Evolutionary conservation across 1,140 invertebrate genomes (phyloP).

Genomic region (Capitella teleta): DNA sequence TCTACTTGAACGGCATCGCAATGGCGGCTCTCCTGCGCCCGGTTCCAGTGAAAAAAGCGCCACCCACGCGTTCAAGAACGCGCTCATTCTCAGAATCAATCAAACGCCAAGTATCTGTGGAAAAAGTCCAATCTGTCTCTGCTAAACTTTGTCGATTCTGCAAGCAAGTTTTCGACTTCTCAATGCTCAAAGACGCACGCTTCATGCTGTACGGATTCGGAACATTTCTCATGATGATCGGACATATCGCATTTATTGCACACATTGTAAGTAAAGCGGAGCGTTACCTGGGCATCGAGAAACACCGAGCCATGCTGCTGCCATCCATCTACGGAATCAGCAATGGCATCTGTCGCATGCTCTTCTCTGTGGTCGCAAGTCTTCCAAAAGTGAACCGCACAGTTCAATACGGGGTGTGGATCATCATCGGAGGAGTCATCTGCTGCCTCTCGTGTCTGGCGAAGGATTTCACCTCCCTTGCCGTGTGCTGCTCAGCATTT

Average conservation of each 20-base stretch:
- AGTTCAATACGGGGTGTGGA: conserved; percentile 1
- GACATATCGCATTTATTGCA: neutral
- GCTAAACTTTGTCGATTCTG: neutral
- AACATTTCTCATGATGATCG: neutral
- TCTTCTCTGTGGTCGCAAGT: neutral
- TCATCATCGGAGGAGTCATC: neutral
- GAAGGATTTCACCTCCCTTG: neutral
- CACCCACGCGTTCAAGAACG: neutral
- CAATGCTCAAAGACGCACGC: neutral
- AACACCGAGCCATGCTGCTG: neutral
- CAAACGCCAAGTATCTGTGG: neutral
- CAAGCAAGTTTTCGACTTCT: neutral
- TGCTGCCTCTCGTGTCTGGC: neutral
- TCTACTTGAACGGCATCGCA: neutral
- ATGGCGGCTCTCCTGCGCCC: conserved; percentile 1
- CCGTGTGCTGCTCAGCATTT: neutral
- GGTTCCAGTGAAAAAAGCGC: neutral
- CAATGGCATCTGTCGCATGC: neutral
- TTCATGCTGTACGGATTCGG: conserved; percentile 3
- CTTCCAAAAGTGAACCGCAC: neutral
- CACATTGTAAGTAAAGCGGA: neutral
- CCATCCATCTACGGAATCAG: neutral
- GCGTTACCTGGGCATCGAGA: neutral
- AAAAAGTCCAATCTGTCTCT: neutral
- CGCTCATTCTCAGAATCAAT: neutral